Percentiles rank a stretch among this genome's conserved stretches.
phyloP scores from a whole-genome alignment of 2,797 vertebrate genomes.

The Darevskia mixta region DNA sequence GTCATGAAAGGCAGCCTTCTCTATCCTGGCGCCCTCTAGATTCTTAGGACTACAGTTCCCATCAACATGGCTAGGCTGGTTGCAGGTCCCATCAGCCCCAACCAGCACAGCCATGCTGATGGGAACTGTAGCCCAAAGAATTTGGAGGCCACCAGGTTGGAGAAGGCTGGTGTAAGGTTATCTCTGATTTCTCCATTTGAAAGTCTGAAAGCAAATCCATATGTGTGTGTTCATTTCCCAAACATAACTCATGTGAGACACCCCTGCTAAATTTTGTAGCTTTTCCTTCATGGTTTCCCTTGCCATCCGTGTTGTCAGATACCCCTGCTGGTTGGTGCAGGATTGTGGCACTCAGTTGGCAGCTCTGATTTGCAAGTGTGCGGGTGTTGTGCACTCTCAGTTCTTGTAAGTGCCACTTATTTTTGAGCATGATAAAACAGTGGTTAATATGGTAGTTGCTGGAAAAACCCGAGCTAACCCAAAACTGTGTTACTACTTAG shows the following conservation, averaged over 20 bases:
- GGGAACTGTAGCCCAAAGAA: too few relatives aligned
- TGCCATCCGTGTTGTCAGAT: neutral
- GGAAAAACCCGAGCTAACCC: neutral
- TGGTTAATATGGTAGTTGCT: neutral
- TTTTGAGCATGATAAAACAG: neutral
- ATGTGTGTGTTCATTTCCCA: too few relatives aligned
- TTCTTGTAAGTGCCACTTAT: too few relatives aligned
- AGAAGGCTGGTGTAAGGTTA: neutral
- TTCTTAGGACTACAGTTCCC: too few relatives aligned
- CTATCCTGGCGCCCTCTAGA: too few relatives aligned
- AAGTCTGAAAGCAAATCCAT: neutral
- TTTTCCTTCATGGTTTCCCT: neutral
- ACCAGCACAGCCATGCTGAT: too few relatives aligned
- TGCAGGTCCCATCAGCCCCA: too few relatives aligned
- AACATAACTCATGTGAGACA: too few relatives aligned
- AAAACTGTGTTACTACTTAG: neutral
- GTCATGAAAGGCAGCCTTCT: too few relatives aligned
- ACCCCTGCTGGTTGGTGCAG: neutral
- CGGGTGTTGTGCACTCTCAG: too few relatives aligned
- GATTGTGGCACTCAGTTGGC: neutral
- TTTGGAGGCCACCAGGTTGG: too few relatives aligned
- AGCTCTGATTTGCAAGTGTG: neutral
- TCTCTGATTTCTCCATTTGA: neutral
- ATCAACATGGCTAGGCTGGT: too few relatives aligned
- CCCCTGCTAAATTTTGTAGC: neutral